phyloP scores from a whole-genome alignment of 2,888 invertebrate genomes.

The Drosophila affinis region DNA sequence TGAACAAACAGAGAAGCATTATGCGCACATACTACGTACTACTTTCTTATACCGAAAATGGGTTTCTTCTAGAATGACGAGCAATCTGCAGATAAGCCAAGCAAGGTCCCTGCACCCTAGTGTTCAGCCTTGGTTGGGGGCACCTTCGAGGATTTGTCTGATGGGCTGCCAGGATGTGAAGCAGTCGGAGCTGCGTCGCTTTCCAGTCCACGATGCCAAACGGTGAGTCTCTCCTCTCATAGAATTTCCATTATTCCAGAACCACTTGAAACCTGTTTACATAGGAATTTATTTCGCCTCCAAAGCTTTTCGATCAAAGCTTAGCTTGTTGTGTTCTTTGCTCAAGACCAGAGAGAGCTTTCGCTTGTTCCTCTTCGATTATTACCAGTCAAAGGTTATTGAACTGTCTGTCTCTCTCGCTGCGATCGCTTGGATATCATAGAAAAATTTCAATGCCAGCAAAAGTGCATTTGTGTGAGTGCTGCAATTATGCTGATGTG shows the following conservation, averaged over 20 bases:
- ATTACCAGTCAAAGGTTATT: slow-evolving; percentile 79
- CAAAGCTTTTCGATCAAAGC: slow-evolving; percentile 33
- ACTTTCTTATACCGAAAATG: not conserved
- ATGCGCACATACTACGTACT: not conserved
- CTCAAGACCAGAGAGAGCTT: slow-evolving; percentile 44
- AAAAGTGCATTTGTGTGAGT: slow-evolving; percentile 41
- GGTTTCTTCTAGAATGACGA: slow-evolving; percentile 58
- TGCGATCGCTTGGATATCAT: slow-evolving; percentile 71
- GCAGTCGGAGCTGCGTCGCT: slow-evolving; percentile 72
- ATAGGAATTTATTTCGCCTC: slow-evolving; percentile 1
- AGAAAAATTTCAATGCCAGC: slow-evolving; percentile 81
- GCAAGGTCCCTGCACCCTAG: slow-evolving; percentile 58
- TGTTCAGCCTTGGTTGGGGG: not conserved
- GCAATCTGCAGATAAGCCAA: slow-evolving; percentile 59
- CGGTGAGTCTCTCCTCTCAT: slow-evolving; percentile 59
- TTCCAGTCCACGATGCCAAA: slow-evolving; percentile 73
- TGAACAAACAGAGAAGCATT: not conserved
- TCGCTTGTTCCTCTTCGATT: slow-evolving; percentile 27
- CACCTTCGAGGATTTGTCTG: slow-evolving; percentile 61
- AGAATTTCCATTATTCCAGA: not conserved
- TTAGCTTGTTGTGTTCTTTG: slow-evolving; percentile 55
- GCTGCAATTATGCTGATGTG: slow-evolving; percentile 61
- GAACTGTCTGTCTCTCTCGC: slow-evolving; percentile 60
- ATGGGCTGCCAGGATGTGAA: slow-evolving; percentile 68
- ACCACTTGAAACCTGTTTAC: slow-evolving; percentile 30